Conservation (phyloP, 2,113 vertebrate species). For the Pipa parva region DNA sequence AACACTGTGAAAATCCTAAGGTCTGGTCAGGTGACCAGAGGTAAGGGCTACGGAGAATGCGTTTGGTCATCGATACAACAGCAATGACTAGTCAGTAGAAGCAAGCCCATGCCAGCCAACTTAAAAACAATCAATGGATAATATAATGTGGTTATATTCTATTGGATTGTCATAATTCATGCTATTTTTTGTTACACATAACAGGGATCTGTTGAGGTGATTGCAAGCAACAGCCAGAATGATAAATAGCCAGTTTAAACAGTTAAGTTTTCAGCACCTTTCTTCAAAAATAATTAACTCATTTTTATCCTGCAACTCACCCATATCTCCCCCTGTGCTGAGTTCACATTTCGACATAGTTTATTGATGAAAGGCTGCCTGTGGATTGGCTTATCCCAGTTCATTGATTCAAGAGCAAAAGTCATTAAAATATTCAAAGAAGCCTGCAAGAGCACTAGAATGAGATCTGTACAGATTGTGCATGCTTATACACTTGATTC, state of each 20-base stretch:
- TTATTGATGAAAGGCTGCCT: background rate
- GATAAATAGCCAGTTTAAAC: background rate
- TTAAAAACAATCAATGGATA: too few species aligned
- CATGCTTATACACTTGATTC: background rate
- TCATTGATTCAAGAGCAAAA: background rate
- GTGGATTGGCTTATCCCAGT: conserved; percentile 1
- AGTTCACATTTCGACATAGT: background rate
- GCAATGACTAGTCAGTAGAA: too few species aligned
- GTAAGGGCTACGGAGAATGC: too few species aligned
- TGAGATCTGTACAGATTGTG: background rate
- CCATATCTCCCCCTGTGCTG: background rate
- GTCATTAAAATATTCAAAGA: conserved; percentile 2
- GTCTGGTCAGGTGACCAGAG: too few species aligned
- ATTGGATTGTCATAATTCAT: too few species aligned
- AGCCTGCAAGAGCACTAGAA: background rate
- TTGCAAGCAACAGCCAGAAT: too few species aligned
- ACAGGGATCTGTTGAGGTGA: too few species aligned
- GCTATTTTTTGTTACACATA: too few species aligned
- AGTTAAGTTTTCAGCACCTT: background rate
- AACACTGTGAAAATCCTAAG: too few species aligned
- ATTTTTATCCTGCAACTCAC: background rate
- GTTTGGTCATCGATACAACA: too few species aligned
- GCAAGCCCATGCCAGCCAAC: too few species aligned
- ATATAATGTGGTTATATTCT: too few species aligned
- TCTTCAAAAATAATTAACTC: background rate